Conservation (phyloP, 2,888 invertebrate species). For the Eilema depressum region DNA sequence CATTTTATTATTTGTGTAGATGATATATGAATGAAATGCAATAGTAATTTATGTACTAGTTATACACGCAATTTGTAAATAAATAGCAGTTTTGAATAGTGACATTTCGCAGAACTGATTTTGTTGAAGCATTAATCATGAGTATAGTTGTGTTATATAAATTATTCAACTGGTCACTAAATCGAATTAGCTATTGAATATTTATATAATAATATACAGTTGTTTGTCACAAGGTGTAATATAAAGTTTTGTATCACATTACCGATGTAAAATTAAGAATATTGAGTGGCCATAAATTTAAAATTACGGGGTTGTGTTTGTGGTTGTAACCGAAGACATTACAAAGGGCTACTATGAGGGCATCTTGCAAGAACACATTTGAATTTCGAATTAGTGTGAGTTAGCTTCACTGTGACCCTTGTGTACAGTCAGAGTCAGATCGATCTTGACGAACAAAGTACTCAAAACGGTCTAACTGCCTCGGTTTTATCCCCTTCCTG, state of each 20-base stretch:
- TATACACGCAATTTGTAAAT: conserved; percentile 81
- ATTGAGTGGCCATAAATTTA: conserved; percentile 82
- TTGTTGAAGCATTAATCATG: conserved; percentile 46
- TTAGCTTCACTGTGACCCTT: background rate
- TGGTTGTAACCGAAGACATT: conserved; percentile 50
- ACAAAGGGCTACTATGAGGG: conserved; percentile 1
- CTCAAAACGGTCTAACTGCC: too few species aligned
- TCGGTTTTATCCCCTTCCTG: too few species aligned
- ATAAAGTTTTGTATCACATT: conserved; percentile 71
- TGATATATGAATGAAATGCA: conserved; percentile 82
- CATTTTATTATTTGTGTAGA: conserved; percentile 81
- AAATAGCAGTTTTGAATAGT: conserved; percentile 71
- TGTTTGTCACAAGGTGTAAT: conserved; percentile 62
- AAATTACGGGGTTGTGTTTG: conserved; percentile 63
- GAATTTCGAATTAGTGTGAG: background rate
- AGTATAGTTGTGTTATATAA: conserved; percentile 58
- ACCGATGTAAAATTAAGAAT: conserved; percentile 80
- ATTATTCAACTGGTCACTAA: conserved; percentile 63
- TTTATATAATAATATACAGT: conserved; percentile 50
- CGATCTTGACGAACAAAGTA: too few species aligned
- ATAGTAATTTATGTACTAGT: conserved; percentile 86
- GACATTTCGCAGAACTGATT: conserved; percentile 53
- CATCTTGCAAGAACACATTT: background rate
- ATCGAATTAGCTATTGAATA: conserved; percentile 62
- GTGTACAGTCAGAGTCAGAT: too few species aligned